These are phyloP conservation scores for Oeneis ivallda DNA, from an alignment of 2,888 invertebrate genomes.

Conservation along the genomic window DNA sequence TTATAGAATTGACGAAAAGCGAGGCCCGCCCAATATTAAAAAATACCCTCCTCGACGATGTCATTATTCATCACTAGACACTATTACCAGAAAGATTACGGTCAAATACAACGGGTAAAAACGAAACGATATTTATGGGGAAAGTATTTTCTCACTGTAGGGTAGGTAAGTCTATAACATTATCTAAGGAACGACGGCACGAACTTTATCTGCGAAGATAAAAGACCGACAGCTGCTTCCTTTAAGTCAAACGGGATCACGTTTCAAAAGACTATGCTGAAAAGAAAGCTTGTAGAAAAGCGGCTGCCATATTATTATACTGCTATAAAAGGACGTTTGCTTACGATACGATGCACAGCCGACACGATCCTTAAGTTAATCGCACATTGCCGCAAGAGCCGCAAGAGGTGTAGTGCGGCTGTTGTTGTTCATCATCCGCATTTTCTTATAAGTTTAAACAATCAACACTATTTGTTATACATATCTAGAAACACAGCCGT, in stretches of 20 bases:
- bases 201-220: constrained; percentile 13
- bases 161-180: background rate
- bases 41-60: no score
- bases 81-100: no score
- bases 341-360: background rate
- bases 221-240: constrained; percentile 15
- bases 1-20: no score
- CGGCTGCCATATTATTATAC: background rate
- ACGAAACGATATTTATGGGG: background rate
- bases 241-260: constrained; percentile 17
- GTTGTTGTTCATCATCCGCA: no score
- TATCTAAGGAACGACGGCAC: constrained; percentile 3
- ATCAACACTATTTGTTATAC: no score
- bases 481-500: no score
- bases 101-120: background rate
- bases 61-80: no score
- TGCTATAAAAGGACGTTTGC: background rate
- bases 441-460: no score
- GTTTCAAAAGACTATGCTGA: constrained; percentile 15
- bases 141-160: background rate
- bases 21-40: no score
- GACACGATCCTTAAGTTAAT: background rate
- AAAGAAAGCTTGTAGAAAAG: constrained; percentile 6
- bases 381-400: no score
- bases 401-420: no score